These are phyloP conservation scores for Bombus terrestris DNA, from an alignment of 1,140 invertebrate species.

Conservation along the genomic window DNA sequence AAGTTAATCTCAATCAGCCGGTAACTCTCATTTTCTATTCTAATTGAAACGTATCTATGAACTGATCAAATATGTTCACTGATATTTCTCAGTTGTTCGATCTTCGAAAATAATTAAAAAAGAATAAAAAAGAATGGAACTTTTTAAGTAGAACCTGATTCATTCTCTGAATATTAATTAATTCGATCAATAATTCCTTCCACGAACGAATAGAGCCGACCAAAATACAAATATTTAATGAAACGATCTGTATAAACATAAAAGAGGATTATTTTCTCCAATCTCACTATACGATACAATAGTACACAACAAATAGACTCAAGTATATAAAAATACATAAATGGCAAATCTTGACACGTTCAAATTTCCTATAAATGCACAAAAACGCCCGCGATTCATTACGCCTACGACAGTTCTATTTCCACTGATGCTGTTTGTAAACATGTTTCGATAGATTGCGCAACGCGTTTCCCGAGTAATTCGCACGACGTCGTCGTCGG, in stretches of 20 bases:
- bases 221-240: background rate
- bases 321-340: background rate
- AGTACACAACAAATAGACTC: background rate
- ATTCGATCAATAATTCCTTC: background rate
- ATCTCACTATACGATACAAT: too few relatives aligned
- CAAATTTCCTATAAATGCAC: background rate
- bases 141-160: background rate
- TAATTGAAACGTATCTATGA: background rate
- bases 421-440: constrained; percentile 29
- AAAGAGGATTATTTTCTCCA: too few relatives aligned
- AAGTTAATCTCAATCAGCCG: background rate
- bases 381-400: background rate
- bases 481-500: background rate
- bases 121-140: too few relatives aligned
- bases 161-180: background rate
- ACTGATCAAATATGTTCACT: background rate
- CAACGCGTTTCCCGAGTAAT: constrained; percentile 13
- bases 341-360: background rate
- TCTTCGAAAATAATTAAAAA: too few relatives aligned
- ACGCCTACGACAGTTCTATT: background rate
- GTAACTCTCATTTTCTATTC: background rate
- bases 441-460: constrained; percentile 22
- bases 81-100: background rate
- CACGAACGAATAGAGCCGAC: too few relatives aligned
- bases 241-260: too few relatives aligned